These are phyloP conservation scores for Girardinichthys multiradiatus DNA, from an alignment of 2,113 vertebrate genomes.

Conservation along the genomic window DNA sequence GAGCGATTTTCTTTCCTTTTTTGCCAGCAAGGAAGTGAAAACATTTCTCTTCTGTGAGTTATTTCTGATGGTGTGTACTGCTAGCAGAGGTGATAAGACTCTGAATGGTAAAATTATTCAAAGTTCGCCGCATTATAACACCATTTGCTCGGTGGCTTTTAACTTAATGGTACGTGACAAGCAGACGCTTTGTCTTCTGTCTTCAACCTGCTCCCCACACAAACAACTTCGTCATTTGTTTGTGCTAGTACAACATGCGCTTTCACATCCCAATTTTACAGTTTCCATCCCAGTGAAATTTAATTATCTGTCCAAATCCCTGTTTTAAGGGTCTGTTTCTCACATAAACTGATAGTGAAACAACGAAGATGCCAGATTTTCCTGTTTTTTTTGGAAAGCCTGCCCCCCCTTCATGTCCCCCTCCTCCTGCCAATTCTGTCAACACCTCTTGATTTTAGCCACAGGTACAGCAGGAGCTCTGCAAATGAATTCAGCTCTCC, in stretches of 20 bases:
- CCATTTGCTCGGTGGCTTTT: conserved; percentile 63
- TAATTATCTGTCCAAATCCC: conserved; percentile 56
- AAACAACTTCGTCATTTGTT: conserved; percentile 56
- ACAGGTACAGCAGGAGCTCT: conserved; percentile 66
- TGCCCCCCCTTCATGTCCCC: conserved; percentile 20
- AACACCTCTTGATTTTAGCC: conserved; percentile 71
- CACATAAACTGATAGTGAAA: conserved; percentile 57
- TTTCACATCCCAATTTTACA: conserved; percentile 41
- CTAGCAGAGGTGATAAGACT: conserved; percentile 59
- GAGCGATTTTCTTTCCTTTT: conserved; percentile 32
- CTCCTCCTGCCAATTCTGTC: conserved; percentile 59
- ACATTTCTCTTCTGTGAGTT: conserved; percentile 67
- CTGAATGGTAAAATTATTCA: conserved; percentile 61
- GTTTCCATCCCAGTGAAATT: conserved; percentile 26
- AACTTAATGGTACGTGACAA: conserved; percentile 63
- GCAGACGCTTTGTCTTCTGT: conserved; percentile 63
- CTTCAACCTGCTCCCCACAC: conserved; percentile 53
- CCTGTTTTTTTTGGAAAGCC: conserved; percentile 48
- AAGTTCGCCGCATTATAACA: conserved; percentile 64
- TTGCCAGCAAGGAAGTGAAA: conserved; percentile 57
- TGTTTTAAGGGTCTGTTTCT: conserved; percentile 41
- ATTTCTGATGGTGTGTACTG: conserved; percentile 63
- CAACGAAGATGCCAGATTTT: conserved; percentile 48
- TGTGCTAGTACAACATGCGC: conserved; percentile 25
- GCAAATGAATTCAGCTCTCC: conserved; percentile 59